A percentile compares a stretch with the other conserved stretches of the same genome.
These are phyloP conservation scores for Trachelus iudaicus DNA, from an alignment of 2,888 invertebrate genomes.

Conservation along the genomic window DNA sequence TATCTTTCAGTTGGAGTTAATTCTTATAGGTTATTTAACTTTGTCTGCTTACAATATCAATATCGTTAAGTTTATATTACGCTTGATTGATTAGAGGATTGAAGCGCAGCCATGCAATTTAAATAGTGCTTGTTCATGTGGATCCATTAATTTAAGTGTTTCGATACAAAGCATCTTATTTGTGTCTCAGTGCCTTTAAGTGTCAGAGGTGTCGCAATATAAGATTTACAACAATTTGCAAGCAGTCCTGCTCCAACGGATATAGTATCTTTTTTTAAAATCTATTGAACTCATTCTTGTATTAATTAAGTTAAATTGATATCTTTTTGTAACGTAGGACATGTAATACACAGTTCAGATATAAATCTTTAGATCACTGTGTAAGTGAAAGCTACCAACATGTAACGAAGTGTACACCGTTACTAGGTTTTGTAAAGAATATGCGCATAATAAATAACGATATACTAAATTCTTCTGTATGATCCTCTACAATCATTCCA, in stretches of 20 bases:
- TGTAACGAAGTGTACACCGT: neutral
- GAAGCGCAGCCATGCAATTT: neutral
- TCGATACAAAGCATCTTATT: neutral
- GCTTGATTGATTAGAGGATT: neutral
- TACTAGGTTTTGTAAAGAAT: neutral
- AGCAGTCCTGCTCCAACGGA: neutral
- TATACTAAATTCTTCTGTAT: neutral
- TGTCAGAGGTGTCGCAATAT: neutral
- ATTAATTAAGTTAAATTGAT: neutral
- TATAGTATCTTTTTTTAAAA: neutral
- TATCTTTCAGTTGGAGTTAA: neutral
- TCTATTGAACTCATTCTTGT: neutral
- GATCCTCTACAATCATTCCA: neutral
- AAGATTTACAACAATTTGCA: neutral
- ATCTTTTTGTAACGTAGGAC: neutral
- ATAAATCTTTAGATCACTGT: neutral
- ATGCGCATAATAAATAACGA: neutral
- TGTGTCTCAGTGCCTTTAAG: neutral
- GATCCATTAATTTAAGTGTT: neutral
- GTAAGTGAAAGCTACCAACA: neutral
- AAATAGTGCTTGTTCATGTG: neutral
- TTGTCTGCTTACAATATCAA: neutral
- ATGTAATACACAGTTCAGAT: neutral
- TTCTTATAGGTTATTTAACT: neutral
- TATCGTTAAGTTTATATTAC: neutral